Evolutionary conservation across 2,888 invertebrate species (phyloP), one percentile per base, ranked within the genome.

Genomic region (Marronus borbonicus): DNA sequence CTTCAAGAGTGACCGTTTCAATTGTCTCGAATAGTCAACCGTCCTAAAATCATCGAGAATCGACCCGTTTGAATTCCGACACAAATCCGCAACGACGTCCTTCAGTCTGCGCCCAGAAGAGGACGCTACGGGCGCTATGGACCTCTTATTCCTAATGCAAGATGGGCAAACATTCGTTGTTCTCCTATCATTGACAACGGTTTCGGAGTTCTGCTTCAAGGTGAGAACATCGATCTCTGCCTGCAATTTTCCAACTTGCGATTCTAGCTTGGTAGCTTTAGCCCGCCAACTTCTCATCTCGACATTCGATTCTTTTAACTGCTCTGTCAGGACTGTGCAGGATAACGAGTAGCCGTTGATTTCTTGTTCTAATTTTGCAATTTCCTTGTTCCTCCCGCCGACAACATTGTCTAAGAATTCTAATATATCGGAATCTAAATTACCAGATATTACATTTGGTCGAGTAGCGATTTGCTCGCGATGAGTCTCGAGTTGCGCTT

Each of bases 231-330:
- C 76, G 36, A 78, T 65, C 31, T 74, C 69, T 1, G 70, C 52
- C 31, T 72, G 69, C 17, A 80, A 49, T 70, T 76, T 76, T n/a
- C 8, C 79, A 52, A 80, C 74, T 78, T 72, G 72, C 68, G 64
- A 81, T 78, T 76, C 78, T 78, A 68, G 64, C 69, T 75, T 79
- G 14, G 78, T 78, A 4, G 82, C 80, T 64, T 81, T 80, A 10
- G 83, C 76, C 55, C 80, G 72, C 81, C 82, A 82, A 49, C 80
- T 80, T 28, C 82, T 76, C 50, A 81, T 80, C 58, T 84, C 82
- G 36, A 79, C 79, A 49, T 83, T 82, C 1, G 82, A 81, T 12
- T 83, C 78, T 36, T 78, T 81, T 39, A 84, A 75, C 12, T 81
- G 78, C 0, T 31, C 64, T 1, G 81, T 72, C 36, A 82, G 50